Conservation (phyloP, 2,113 vertebrate genomes). For the Electrona antarctica region DNA sequence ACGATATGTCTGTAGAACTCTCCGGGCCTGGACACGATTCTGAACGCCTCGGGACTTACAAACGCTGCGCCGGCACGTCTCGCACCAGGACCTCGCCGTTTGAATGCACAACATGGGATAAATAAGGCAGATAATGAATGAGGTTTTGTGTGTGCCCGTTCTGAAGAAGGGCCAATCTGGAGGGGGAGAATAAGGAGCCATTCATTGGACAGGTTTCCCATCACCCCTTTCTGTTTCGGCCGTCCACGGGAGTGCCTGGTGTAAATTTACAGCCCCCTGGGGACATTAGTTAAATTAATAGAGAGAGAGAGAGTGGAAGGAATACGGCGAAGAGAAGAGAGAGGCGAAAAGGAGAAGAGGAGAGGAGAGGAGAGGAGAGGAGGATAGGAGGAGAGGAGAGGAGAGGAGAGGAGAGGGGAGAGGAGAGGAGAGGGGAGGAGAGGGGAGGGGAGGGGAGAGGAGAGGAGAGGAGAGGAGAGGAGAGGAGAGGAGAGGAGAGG, state of each 20-base stretch:
- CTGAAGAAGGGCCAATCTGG: conserved; percentile 36
- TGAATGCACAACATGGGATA: conserved; percentile 26
- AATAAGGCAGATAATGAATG: conserved; percentile 40
- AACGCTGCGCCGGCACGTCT: too few species aligned
- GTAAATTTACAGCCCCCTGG: conserved; percentile 54
- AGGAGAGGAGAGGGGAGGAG: not conserved
- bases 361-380: not conserved
- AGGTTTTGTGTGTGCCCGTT: conserved; percentile 42
- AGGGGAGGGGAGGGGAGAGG: not conserved
- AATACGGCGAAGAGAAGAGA: conserved; percentile 33
- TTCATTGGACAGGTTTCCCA: conserved; percentile 54
- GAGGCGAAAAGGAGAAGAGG: too few species aligned
- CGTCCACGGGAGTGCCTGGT: conserved; percentile 48
- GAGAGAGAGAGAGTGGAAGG: conserved; percentile 33
- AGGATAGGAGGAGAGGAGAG: not conserved
- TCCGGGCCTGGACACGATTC: not conserved
- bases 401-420: not conserved
- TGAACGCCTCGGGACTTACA: too few species aligned
- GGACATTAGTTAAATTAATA: conserved; percentile 70
- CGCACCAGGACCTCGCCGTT: too few species aligned
- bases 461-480: not conserved
- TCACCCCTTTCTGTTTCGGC: conserved; percentile 51
- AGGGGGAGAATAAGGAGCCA: conserved; percentile 44
- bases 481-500: conserved; percentile 1
- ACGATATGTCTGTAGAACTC: conserved; percentile 17